phyloP scores from a whole-genome alignment of 2,113 vertebrate species.

The Tricholaema leucomelas region DNA sequence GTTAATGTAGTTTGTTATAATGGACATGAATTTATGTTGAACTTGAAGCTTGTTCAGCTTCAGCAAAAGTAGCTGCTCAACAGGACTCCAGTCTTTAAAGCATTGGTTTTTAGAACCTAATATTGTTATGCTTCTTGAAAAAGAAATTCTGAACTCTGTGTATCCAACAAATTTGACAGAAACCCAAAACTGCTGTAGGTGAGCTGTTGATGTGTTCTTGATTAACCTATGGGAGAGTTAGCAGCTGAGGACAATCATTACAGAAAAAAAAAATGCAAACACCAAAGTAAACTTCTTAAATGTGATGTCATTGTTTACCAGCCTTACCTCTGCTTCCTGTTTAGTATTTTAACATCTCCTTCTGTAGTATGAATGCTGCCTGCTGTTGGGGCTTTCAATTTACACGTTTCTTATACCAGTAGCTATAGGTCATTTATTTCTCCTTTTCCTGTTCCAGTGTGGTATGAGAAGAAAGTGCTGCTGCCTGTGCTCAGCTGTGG shows the following conservation, averaged over 20 bases:
- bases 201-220: neutral
- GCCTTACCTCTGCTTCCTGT: neutral
- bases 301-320: neutral
- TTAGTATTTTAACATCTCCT: neutral
- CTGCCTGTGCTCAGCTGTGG: neutral
- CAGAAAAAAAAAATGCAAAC: neutral
- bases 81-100: neutral
- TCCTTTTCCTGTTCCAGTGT: neutral
- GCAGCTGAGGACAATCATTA: neutral
- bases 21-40: neutral
- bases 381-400: accelerated
- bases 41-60: neutral
- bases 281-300: neutral
- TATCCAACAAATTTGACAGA: neutral
- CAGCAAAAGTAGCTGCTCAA: neutral
- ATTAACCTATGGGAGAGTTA: neutral
- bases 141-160: neutral
- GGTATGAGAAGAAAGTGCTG: neutral
- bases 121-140: neutral
- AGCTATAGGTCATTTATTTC: neutral
- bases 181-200: neutral
- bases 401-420: neutral
- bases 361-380: accelerated
- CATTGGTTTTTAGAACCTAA: neutral
- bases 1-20: neutral